These are phyloP conservation scores for Agrilus mali DNA, from an alignment of 2,888 invertebrate genomes.

Conservation along the genomic window DNA sequence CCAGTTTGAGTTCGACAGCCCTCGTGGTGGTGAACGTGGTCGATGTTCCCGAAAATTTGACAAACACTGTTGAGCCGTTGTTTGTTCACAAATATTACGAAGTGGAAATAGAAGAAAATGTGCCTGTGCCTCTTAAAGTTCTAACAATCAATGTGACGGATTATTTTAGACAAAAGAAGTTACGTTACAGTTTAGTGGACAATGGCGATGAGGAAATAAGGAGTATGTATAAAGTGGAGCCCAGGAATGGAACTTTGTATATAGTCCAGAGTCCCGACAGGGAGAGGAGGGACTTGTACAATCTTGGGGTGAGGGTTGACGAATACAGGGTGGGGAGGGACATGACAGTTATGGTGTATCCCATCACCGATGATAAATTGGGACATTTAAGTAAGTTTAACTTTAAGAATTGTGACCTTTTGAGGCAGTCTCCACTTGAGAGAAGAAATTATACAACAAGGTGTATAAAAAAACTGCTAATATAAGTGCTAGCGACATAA, in stretches of 20 bases:
- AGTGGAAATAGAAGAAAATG: constrained; percentile 71
- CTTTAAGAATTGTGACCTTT: background rate
- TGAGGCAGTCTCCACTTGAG: too few species aligned
- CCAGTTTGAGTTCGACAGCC: constrained; percentile 69
- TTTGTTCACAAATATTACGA: constrained; percentile 54
- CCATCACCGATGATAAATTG: constrained; percentile 57
- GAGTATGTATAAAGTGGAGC: constrained; percentile 60
- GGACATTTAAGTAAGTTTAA: constrained; percentile 50
- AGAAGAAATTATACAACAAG: too few species aligned
- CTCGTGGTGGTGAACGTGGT: constrained; percentile 54
- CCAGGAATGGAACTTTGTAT: constrained; percentile 62
- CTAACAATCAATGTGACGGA: constrained; percentile 66
- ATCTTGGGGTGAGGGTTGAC: constrained; percentile 41
- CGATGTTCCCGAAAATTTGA: constrained; percentile 46
- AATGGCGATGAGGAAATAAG: constrained; percentile 46
- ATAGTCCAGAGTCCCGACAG: constrained; percentile 63
- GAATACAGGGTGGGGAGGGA: constrained; percentile 47
- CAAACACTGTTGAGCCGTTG: constrained; percentile 26
- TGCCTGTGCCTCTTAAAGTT: constrained; percentile 58
- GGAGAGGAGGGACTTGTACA: constrained; percentile 54
- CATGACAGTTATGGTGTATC: constrained; percentile 63
- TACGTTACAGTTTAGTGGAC: constrained; percentile 50
- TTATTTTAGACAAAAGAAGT: constrained; percentile 47
- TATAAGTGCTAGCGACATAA: too few species aligned
- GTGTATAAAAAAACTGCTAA: too few species aligned